Conservation (phyloP, 2,797 vertebrate species). For the Phoxinus dragarum region DNA sequence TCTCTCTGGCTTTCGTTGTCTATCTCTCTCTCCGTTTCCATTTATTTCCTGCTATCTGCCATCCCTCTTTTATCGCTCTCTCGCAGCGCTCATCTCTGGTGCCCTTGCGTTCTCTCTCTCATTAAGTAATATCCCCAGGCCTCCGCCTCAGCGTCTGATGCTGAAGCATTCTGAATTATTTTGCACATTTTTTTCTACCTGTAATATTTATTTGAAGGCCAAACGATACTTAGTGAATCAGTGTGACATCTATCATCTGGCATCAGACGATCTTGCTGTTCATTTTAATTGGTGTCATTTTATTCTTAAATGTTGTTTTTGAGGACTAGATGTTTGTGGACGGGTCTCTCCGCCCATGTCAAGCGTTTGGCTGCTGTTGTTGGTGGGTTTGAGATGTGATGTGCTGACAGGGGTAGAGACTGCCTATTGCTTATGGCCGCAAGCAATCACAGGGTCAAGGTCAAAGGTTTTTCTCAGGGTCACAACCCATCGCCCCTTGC, state of each 20-base stretch:
- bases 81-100: slow-evolving; percentile 35
- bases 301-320: slow-evolving; percentile 27
- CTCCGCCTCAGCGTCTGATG: slow-evolving; percentile 27
- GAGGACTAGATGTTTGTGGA: slow-evolving; percentile 23
- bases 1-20: slow-evolving; percentile 31
- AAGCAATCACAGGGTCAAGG: background rate
- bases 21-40: slow-evolving; percentile 32
- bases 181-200: slow-evolving; percentile 54
- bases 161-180: slow-evolving; percentile 53
- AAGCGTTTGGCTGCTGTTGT: background rate
- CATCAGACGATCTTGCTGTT: slow-evolving; percentile 44
- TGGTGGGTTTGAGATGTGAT: slow-evolving; percentile 31
- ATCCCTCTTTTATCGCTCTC: slow-evolving; percentile 44
- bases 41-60: slow-evolving; percentile 49
- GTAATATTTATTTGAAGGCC: slow-evolving; percentile 48
- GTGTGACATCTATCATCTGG: slow-evolving; percentile 47
- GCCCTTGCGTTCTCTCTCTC: slow-evolving; percentile 42
- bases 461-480: background rate
- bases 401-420: slow-evolving; percentile 8
- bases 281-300: slow-evolving; percentile 48
- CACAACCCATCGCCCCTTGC: background rate
- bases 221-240: slow-evolving; percentile 41
- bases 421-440: background rate
- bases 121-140: slow-evolving; percentile 53
- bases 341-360: background rate